A percentile compares a stretch with the other conserved stretches of the same genome.
phyloP scores from a whole-genome alignment of 1,140 invertebrate species.

The Ceratitis capitata region DNA sequence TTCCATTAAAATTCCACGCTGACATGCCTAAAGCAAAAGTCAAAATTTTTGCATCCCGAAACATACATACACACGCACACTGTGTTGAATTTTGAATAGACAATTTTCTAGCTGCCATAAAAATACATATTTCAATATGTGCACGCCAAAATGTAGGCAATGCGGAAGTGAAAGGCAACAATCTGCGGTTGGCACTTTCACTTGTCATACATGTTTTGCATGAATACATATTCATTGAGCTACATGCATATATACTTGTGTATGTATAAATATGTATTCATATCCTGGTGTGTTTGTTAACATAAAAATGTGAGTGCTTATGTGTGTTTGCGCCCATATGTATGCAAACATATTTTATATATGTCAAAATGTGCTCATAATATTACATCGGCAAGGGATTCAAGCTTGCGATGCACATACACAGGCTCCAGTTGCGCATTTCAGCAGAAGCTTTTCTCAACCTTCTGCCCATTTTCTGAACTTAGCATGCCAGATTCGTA shows the following conservation, averaged over 20 bases:
- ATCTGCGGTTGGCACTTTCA: slow-evolving; percentile 36
- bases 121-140: neutral
- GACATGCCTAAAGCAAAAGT: neutral
- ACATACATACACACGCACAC: neutral
- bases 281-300: neutral
- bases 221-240: neutral
- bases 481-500: slow-evolving; percentile 11
- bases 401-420: neutral
- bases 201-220: neutral
- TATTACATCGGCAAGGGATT: neutral
- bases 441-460: neutral
- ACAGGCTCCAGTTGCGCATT: neutral
- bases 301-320: neutral
- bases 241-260: neutral
- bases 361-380: slow-evolving; percentile 31
- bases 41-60: neutral
- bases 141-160: slow-evolving; percentile 19
- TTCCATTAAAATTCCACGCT: neutral
- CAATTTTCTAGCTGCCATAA: slow-evolving; percentile 23
- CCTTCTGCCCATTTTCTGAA: neutral
- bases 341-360: slow-evolving; percentile 26
- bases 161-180: slow-evolving; percentile 31
- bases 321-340: neutral
- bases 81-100: neutral
- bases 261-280: neutral